These are phyloP conservation scores for Pygoscelis adeliae DNA, from an alignment of 2,113 vertebrate species.

Conservation along the genomic window DNA sequence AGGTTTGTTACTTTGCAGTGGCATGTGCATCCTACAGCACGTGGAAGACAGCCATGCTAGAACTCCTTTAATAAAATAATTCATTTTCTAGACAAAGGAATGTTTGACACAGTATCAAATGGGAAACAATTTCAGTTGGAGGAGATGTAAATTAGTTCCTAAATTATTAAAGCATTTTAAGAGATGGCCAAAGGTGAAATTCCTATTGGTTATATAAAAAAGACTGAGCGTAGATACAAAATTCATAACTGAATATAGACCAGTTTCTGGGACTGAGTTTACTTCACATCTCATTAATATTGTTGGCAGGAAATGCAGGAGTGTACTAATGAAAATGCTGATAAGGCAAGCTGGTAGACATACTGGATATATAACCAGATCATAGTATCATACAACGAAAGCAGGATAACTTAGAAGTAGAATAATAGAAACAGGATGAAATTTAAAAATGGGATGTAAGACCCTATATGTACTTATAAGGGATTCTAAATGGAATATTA, in stretches of 20 bases:
- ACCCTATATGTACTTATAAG: neutral
- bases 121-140: neutral
- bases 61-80: neutral
- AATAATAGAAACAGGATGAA: neutral
- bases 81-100: neutral
- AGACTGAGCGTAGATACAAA: neutral
- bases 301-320: neutral
- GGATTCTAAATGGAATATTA: neutral
- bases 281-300: neutral
- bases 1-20: neutral
- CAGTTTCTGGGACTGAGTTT: neutral
- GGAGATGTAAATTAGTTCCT: neutral
- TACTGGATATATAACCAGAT: neutral
- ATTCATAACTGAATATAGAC: neutral
- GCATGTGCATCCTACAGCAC: neutral
- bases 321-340: neutral
- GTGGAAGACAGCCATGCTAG: neutral
- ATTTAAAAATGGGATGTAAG: neutral
- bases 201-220: neutral
- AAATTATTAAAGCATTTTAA: neutral
- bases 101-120: neutral
- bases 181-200: neutral
- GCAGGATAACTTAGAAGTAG: neutral
- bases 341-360: neutral
- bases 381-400: neutral